Base-by-base conservation (phyloP, 2,888 invertebrate species). In the Campoplex nolae region DNA sequence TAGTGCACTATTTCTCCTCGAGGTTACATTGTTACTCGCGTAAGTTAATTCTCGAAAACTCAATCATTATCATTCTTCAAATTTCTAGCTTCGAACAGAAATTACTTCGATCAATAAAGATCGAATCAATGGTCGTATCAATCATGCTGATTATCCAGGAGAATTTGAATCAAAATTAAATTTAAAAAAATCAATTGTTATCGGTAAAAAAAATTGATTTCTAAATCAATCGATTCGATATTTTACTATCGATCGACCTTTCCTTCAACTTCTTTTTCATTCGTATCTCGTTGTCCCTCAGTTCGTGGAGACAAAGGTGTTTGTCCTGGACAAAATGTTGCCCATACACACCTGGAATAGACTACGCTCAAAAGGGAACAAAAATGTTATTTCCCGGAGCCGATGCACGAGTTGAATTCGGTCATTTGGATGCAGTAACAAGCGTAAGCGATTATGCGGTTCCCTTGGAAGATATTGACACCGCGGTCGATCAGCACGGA, bases 381-480 rank as follows among this genome's bases (percentile, higher is more conserved):
- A 80, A 28, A 38, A 79, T 51, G 45, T 11, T 73, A 11, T 73
- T 54, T 6, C 28, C 58, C 1, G 23, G 42, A 4, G 56, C 67
- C 23, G 79, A 58, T 42, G 11, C 13, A 18, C 68, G 62, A 7
- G 28, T 67, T 1, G 76, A 89, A 67, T 18, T 76, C n/a, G 87
- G 87, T 62, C 88, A 85, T 79, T 85, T 84, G 56, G 88, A 91
- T 70, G 74, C 90, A 45, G 89, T 89, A 58, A 93, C 93, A 48
- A 93, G 93, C 80, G 76, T 92, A 23, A 93, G 93, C 73, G 89
- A 85, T 68, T 28, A 90, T 38, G 88, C 75, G 54, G 74, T 87
- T 58, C 76, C 86, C 16, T 35, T 87, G 23, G 70, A 88, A 45
- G 76, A 70, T 11, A 87, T 88, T 0, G 87, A 89, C 28, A 76